Evolutionary conservation across 2,797 vertebrate species (phyloP).

Genomic region (Hozukius guyotensis): DNA sequence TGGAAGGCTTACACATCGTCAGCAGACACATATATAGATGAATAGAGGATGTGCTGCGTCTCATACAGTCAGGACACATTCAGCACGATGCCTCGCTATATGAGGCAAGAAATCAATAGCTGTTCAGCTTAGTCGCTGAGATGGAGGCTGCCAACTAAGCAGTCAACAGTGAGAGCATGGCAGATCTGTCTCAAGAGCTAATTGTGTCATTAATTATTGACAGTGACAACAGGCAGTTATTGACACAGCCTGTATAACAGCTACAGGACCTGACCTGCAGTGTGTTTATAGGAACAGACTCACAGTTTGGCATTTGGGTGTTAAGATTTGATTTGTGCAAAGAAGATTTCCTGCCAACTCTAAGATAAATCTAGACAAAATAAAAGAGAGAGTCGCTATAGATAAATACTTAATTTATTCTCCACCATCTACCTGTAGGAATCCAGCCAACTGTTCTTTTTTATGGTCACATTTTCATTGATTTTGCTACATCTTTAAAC

Average conservation of each 20-base stretch:
- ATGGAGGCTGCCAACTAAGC: conserved; percentile 45
- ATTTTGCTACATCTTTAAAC: not conserved
- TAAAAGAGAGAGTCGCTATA: not conserved
- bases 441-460: too few relatives aligned
- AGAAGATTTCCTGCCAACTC: not conserved
- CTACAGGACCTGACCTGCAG: conserved; percentile 2
- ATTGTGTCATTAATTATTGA: conserved; percentile 79
- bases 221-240: conserved; percentile 57
- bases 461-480: too few relatives aligned
- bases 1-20: not conserved
- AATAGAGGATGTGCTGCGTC: not conserved
- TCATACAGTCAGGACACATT: conserved; percentile 25
- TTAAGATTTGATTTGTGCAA: not conserved
- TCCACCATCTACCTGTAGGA: not conserved
- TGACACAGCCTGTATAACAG: conserved; percentile 33
- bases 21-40: conserved; percentile 26
- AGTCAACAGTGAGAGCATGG: conserved; percentile 21
- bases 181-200: conserved; percentile 62
- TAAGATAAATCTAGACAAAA: not conserved
- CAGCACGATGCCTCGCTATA: conserved; percentile 26
- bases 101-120: conserved; percentile 60
- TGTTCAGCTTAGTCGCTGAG: conserved; percentile 35
- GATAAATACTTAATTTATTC: not conserved
- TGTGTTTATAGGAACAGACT: not conserved
- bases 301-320: not conserved